phyloP scores from a whole-genome alignment of 1,140 invertebrate genomes.

The Papilio dardanus region DNA sequence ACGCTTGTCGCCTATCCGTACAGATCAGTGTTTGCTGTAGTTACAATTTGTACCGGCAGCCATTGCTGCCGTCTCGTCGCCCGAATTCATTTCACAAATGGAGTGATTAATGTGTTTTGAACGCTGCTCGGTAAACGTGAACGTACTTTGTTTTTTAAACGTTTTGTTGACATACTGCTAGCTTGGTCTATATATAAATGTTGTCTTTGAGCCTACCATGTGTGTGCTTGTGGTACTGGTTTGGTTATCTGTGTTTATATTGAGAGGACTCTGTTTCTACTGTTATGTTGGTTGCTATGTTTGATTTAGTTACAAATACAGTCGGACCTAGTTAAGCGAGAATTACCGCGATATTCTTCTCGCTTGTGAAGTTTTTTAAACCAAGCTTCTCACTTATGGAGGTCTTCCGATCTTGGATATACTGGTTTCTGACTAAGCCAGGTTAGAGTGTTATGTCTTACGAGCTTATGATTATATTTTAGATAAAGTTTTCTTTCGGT shows the following conservation, averaged over 20 bases:
- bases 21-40: neutral
- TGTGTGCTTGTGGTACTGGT: neutral
- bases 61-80: neutral
- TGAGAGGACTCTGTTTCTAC: neutral
- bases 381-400: too few relatives aligned
- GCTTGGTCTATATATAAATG: neutral
- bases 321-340: too few relatives aligned
- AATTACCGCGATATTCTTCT: too few relatives aligned
- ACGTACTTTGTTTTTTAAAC: slow-evolving; percentile 3
- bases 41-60: neutral
- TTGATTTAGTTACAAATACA: neutral
- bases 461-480: too few relatives aligned
- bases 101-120: slow-evolving; percentile 34
- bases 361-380: too few relatives aligned
- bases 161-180: neutral
- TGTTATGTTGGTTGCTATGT: neutral
- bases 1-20: too few relatives aligned
- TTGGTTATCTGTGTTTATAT: neutral
- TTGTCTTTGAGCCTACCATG: slow-evolving; percentile 1
- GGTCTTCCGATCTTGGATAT: too few relatives aligned
- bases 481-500: too few relatives aligned
- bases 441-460: too few relatives aligned
- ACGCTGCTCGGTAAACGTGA: neutral
- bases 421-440: too few relatives aligned
- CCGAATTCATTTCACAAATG: slow-evolving; percentile 29